Evolutionary conservation across 2,113 vertebrate genomes (phyloP).

Genomic region (Junco hyemalis): DNA sequence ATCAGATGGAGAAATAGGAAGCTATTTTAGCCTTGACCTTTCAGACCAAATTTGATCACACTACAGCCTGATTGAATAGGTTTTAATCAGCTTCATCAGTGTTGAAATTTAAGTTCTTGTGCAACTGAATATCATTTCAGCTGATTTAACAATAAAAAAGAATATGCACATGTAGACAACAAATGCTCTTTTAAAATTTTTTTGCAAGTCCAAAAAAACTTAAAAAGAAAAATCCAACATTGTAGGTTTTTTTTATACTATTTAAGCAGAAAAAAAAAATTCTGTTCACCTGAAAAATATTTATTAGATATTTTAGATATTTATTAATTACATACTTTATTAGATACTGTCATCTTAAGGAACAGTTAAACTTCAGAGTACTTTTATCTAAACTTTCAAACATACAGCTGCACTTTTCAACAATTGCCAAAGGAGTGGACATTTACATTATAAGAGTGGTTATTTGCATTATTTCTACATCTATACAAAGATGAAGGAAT

Average conservation of each 20-base stretch:
- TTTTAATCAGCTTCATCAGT: neutral
- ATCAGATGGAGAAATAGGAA: neutral
- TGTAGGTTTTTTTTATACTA: neutral
- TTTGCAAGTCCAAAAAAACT: neutral
- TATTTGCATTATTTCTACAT: neutral
- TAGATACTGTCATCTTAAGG: neutral
- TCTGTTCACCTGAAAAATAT: neutral
- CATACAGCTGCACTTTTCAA: neutral
- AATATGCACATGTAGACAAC: neutral
- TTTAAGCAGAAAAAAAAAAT: neutral
- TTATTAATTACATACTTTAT: neutral
- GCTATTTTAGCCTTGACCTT: conserved; percentile 9
- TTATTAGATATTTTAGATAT: neutral
- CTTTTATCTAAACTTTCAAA: neutral
- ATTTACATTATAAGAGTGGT: no score
- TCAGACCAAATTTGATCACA: neutral
- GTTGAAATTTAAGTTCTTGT: neutral
- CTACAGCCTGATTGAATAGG: neutral
- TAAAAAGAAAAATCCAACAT: neutral
- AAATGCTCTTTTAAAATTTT: neutral
- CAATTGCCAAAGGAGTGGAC: fast-evolving
- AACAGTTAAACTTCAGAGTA: neutral
- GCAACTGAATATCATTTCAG: neutral
- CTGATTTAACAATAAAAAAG: neutral
- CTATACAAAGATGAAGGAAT: neutral